Conservation (phyloP, 1,140 invertebrate species). For the Drosophila carrolli region DNA sequence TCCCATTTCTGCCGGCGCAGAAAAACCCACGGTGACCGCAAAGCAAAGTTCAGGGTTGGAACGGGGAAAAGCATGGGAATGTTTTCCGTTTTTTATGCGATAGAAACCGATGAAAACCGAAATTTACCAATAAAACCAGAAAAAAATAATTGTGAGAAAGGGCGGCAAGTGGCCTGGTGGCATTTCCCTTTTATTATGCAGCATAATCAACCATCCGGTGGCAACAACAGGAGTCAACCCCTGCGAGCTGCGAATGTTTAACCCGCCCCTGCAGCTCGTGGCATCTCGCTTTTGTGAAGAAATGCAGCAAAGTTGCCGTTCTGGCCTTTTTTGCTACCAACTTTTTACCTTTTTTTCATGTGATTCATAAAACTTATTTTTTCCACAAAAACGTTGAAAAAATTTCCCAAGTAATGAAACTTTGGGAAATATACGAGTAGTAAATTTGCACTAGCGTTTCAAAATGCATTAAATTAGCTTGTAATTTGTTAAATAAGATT, state of each 20-base stretch:
- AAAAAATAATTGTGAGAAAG: slow-evolving; percentile 45
- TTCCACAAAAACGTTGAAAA: no score
- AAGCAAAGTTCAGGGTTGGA: slow-evolving; percentile 35
- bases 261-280: slow-evolving; percentile 35
- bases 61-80: slow-evolving; percentile 58
- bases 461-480: background rate
- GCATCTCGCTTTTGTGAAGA: slow-evolving; percentile 11
- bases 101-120: slow-evolving; percentile 29
- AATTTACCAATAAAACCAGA: slow-evolving; percentile 42
- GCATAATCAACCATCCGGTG: slow-evolving; percentile 63
- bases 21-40: slow-evolving; percentile 70
- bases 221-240: slow-evolving; percentile 46
- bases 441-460: background rate
- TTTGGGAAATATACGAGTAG: no score
- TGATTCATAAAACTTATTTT: no score
- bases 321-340: background rate
- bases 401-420: no score
- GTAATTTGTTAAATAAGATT: background rate
- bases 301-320: slow-evolving; percentile 8
- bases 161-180: slow-evolving; percentile 57
- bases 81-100: slow-evolving; percentile 40
- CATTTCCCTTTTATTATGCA: slow-evolving; percentile 77
- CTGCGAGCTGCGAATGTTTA: slow-evolving; percentile 41
- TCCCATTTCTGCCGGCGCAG: slow-evolving; percentile 36
- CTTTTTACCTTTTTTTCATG: background rate